Conservation (phyloP, 2,113 vertebrate genomes). For the Abramis brama region DNA sequence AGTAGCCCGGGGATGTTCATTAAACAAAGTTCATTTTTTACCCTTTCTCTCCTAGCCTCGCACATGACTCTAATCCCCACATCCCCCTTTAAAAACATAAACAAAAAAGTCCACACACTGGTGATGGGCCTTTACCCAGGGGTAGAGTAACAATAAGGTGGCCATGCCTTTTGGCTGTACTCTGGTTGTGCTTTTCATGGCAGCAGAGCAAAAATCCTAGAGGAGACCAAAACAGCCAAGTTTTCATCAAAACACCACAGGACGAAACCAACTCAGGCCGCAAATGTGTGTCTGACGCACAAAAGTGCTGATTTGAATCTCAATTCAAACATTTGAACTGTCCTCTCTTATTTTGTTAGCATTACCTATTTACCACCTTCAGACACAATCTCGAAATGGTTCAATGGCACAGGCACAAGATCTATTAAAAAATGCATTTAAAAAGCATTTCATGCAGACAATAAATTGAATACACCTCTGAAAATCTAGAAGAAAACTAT, state of each 20-base stretch:
- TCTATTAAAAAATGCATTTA: too few relatives aligned
- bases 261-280: slow-evolving; percentile 8
- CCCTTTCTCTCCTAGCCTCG: slow-evolving; percentile 34
- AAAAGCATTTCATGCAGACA: too few relatives aligned
- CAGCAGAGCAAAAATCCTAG: slow-evolving; percentile 41
- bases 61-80: background rate
- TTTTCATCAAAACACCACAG: slow-evolving; percentile 40
- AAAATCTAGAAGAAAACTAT: too few relatives aligned
- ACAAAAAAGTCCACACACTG: background rate
- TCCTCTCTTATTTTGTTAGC: background rate
- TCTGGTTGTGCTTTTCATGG: slow-evolving; percentile 44
- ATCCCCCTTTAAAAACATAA: too few relatives aligned
- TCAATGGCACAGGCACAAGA: background rate
- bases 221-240: slow-evolving; percentile 34
- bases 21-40: slow-evolving; percentile 48
- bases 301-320: slow-evolving; percentile 25
- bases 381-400: background rate
- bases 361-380: background rate
- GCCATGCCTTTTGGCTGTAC: slow-evolving; percentile 55
- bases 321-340: background rate
- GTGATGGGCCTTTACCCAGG: background rate
- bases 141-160: slow-evolving; percentile 31
- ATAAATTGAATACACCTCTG: too few relatives aligned
- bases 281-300: slow-evolving; percentile 43
- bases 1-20: slow-evolving; percentile 46